Conservation (phyloP, 2,888 invertebrate genomes). For the Gerris lacustris region DNA sequence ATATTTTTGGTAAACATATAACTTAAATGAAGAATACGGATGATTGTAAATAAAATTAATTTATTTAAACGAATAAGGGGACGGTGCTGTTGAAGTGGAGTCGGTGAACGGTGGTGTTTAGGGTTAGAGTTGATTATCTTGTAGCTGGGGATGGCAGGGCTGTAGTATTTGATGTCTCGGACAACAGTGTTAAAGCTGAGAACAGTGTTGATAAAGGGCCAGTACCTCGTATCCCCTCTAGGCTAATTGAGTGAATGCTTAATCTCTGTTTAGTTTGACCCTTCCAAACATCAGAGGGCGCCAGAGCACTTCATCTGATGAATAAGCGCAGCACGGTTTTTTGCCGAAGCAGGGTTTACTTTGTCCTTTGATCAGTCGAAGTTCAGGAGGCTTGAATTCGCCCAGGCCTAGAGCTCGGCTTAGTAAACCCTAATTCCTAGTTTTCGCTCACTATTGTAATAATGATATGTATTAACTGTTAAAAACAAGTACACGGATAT, state of each 20-base stretch:
- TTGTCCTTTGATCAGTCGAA: neutral
- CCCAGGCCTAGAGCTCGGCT: too few species aligned
- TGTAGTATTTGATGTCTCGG: neutral
- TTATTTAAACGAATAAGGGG: too few species aligned
- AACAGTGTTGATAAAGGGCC: neutral
- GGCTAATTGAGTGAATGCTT: constrained; percentile 5
- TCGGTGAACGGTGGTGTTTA: neutral
- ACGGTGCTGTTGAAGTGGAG: too few species aligned
- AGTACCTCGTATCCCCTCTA: neutral
- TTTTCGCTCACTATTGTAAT: too few species aligned
- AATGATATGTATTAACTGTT: too few species aligned
- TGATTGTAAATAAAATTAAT: too few species aligned
- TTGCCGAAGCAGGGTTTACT: neutral
- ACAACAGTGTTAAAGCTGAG: neutral
- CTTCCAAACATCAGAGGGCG: neutral
- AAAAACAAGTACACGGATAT: too few species aligned
- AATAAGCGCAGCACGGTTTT: neutral
- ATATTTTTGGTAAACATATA: too few species aligned
- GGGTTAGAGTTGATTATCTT: neutral
- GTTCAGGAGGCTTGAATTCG: too few species aligned
- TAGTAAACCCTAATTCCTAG: too few species aligned
- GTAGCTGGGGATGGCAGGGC: neutral
- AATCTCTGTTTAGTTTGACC: constrained; percentile 5
- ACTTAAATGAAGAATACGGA: too few species aligned
- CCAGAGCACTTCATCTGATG: neutral